Evolutionary conservation across 2,113 vertebrate species (phyloP), one percentile per base, ranked within the genome.

Genomic region (Zosterops pallidus): DNA sequence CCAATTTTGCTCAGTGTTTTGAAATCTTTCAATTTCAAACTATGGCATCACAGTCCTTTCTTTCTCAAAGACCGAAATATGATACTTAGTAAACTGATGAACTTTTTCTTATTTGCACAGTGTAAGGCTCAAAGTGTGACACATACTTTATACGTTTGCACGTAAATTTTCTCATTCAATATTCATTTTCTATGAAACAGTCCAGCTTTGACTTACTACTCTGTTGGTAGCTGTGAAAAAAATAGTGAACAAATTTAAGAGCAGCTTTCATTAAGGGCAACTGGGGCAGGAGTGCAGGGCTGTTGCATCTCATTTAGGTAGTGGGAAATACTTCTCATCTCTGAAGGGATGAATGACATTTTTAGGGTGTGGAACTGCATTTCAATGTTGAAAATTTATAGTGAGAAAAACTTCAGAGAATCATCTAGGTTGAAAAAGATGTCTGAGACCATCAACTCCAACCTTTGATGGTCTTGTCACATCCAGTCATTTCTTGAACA

Each of bases 21-120:
- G n/a, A 71, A 88, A 76, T 57, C 20, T 77, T 89, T 80, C 26
- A 2, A 18, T 86, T 88, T 83, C 81, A 82, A 74, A 28, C 78
- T 87, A 79, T 25, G 24, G 39, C 29, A 95, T 47, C 55, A 83
- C 12, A 77, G 16, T 19, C 19, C 74, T 50, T 80, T 90, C 3
- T 57, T 90, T 88, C 26, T 53, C 46, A 29, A 71, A 55, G 39
- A 80, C 8, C 59, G 79, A 84, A 94, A 69, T 22, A 76, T 50
- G 10, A 44, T 5, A 89, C 24, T 69, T 20, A 47, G 9, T 11
- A 41, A 86, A 86, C 6, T 13, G 18, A 75, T 33, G 20, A 85
- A 63, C 6, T 46, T 49, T 68, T 20, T 74, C 31, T 35, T 63
- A 50, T 26, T 80, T 42, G 23, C 23, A 42, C 14, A 47, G 5